Evolutionary conservation across 1,140 invertebrate species (phyloP).

Genomic region (Drosophila athabasca): DNA sequence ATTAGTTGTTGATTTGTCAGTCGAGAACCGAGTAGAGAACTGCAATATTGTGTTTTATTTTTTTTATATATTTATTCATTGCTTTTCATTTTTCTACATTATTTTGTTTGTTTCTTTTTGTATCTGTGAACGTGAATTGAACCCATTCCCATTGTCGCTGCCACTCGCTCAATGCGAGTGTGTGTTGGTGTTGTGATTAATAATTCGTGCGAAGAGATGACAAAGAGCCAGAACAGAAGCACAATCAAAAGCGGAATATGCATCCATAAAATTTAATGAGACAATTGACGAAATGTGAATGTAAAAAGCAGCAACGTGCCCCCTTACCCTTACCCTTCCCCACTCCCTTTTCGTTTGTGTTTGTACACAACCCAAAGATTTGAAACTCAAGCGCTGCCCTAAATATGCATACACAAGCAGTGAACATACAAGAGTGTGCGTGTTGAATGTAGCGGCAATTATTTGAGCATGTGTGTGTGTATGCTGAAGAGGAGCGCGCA

Average conservation of each 20-base stretch:
- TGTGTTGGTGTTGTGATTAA: conserved; percentile 47
- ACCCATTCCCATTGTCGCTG: conserved; percentile 59
- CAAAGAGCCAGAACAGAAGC: conserved; percentile 41
- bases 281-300: conserved; percentile 24
- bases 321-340: too few species aligned
- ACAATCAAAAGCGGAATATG: conserved; percentile 43
- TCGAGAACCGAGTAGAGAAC: too few species aligned
- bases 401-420: conserved; percentile 9
- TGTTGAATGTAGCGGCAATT: not conserved
- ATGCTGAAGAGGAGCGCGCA: not conserved
- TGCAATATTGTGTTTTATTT: conserved; percentile 3
- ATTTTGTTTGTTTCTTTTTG: conserved; percentile 37
- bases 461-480: conserved; percentile 7
- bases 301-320: conserved; percentile 7
- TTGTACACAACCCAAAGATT: conserved; percentile 1
- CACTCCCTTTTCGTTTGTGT: not conserved
- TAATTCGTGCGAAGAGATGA: conserved; percentile 44
- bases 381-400: conserved; percentile 2
- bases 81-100: conserved; percentile 22
- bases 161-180: conserved; percentile 5
- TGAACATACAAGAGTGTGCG: not conserved
- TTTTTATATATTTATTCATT: conserved; percentile 3
- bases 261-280: conserved; percentile 38
- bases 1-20: too few species aligned
- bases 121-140: conserved; percentile 30